Conservation (phyloP, 2,113 vertebrate genomes). For the Heloderma charlesbogerti region DNA sequence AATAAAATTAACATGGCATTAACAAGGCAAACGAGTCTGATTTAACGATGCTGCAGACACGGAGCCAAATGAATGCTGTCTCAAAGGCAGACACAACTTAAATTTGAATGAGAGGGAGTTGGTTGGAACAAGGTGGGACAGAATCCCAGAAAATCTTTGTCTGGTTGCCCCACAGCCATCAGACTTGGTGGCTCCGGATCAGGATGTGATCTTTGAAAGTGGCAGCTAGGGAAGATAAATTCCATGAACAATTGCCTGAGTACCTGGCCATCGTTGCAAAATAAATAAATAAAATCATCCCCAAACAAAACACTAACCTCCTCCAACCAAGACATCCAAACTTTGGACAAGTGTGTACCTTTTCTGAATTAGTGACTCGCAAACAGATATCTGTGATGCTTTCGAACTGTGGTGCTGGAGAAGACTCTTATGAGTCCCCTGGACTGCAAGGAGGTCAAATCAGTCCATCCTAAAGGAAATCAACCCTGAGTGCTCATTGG, state of each 20-base stretch:
- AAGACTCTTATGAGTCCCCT: too few relatives aligned
- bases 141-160: neutral
- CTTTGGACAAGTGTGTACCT: neutral
- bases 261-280: neutral
- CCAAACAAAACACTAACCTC: neutral
- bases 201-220: neutral
- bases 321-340: neutral
- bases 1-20: constrained; percentile 13
- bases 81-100: constrained; percentile 3
- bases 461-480: too few relatives aligned
- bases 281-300: neutral
- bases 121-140: neutral
- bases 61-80: neutral
- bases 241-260: too few relatives aligned
- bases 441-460: too few relatives aligned
- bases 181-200: constrained; percentile 14
- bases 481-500: too few relatives aligned
- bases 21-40: constrained; percentile 22
- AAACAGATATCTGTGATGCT: too few relatives aligned
- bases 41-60: neutral
- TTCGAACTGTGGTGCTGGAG: too few relatives aligned
- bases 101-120: constrained; percentile 19
- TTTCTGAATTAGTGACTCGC: neutral
- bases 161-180: neutral
- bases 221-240: neutral